phyloP scores from a whole-genome alignment of 2,113 vertebrate species.

The Bubo blakistoni region DNA sequence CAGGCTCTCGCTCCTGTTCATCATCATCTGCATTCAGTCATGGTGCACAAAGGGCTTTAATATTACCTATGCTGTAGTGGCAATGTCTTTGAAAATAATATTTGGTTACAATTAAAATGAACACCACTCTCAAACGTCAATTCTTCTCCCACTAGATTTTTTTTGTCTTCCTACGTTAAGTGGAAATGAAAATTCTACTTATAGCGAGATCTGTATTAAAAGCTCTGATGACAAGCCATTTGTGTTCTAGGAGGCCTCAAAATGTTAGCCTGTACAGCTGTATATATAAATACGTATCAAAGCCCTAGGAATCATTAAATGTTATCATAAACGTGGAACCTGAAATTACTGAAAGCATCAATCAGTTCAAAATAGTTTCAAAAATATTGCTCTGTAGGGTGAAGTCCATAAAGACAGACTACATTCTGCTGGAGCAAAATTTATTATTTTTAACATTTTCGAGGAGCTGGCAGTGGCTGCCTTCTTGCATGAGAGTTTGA shows the following conservation, averaged over 20 bases:
- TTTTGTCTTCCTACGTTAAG: neutral
- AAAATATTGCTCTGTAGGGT: neutral
- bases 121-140: neutral
- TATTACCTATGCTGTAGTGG: neutral
- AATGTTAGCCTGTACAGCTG: neutral
- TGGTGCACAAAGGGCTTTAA: neutral
- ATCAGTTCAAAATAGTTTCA: neutral
- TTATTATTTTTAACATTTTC: neutral
- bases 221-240: neutral
- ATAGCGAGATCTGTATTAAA: neutral
- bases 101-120: neutral
- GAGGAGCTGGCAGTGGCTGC: accelerated
- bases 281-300: accelerated
- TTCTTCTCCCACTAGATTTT: neutral
- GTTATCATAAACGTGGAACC: neutral
- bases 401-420: neutral
- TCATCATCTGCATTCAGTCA: neutral
- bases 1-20: neutral
- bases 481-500: neutral
- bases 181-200: neutral
- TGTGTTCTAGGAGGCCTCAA: neutral
- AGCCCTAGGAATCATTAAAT: neutral
- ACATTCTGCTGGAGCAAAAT: neutral
- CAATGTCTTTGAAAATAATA: neutral
- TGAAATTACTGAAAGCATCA: neutral